phyloP scores from a whole-genome alignment of 2,888 invertebrate genomes.

The Plagiodera versicolora region DNA sequence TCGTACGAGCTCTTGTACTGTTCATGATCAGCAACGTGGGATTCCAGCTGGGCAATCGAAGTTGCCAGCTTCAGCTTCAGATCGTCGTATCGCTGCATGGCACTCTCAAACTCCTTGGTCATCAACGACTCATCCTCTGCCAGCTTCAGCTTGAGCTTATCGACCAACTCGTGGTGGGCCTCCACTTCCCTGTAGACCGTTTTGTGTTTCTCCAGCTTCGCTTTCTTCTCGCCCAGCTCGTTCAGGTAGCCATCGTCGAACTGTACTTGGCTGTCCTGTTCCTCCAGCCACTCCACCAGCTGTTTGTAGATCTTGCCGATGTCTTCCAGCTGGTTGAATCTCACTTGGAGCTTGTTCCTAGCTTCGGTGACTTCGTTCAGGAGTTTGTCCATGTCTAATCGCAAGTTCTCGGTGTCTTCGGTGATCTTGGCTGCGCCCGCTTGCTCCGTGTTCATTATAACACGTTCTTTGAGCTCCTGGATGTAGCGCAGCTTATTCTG shows the following conservation, averaged over 20 bases:
- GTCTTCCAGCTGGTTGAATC: constrained; percentile 82
- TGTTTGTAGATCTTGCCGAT: constrained; percentile 82
- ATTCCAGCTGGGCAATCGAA: constrained; percentile 72
- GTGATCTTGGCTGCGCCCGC: constrained; percentile 86
- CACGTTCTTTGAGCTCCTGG: constrained; percentile 88
- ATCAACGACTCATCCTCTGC: constrained; percentile 60
- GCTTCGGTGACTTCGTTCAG: constrained; percentile 79
- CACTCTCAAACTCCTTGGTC: constrained; percentile 68
- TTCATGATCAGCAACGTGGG: constrained; percentile 84
- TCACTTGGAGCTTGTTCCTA: constrained; percentile 71
- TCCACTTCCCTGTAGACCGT: constrained; percentile 80
- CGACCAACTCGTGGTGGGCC: constrained; percentile 76
- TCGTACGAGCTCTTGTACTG: constrained; percentile 82
- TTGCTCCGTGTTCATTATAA: constrained; percentile 89
- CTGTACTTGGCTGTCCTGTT: constrained; percentile 81
- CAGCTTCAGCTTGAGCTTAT: constrained; percentile 74
- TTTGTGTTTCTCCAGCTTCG: constrained; percentile 84
- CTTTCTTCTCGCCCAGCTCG: constrained; percentile 89
- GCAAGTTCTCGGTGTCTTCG: constrained; percentile 86
- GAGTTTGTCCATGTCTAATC: constrained; percentile 87
- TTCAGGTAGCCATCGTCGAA: constrained; percentile 73
- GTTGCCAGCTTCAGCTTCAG: constrained; percentile 68
- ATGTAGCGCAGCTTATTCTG: constrained; percentile 84
- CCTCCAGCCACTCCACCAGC: constrained; percentile 84
- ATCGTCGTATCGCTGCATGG: constrained; percentile 70